Percentiles rank a stretch among this genome's conserved stretches.
Conservation (phyloP, 2,797 vertebrate species). For the Remorina albescens region DNA sequence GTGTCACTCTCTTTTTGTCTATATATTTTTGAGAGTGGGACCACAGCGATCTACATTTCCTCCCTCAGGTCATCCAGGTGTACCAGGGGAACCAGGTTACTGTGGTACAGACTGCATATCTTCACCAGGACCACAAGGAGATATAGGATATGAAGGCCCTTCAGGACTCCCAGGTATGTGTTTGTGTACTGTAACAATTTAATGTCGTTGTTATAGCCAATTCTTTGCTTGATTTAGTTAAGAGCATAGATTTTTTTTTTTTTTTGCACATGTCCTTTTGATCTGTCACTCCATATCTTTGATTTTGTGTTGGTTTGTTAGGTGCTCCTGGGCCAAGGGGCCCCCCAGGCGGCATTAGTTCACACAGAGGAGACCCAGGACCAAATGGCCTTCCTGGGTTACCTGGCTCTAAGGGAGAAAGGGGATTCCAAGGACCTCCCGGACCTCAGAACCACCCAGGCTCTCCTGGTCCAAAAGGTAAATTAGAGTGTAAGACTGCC, state of each 20-base stretch:
- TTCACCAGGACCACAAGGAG: slow-evolving; percentile 42
- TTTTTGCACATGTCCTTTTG: background rate
- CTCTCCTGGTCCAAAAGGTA: slow-evolving; percentile 60
- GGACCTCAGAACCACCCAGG: slow-evolving; percentile 24
- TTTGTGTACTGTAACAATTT: background rate
- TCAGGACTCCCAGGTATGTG: slow-evolving; percentile 60
- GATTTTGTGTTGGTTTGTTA: slow-evolving; percentile 33
- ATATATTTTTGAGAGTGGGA: background rate
- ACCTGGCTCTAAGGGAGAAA: slow-evolving; percentile 55
- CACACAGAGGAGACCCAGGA: slow-evolving; percentile 64
- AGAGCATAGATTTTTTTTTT: background rate
- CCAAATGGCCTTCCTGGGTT: slow-evolving; percentile 54
- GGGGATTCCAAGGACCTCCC: slow-evolving; percentile 56
- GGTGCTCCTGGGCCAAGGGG: slow-evolving; percentile 63
- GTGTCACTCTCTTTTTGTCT: background rate
- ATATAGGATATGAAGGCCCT: slow-evolving; percentile 60
- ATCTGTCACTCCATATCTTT: background rate
- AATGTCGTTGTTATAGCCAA: background rate
- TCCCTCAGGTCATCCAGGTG: slow-evolving; percentile 55
- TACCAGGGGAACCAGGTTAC: slow-evolving; percentile 55
- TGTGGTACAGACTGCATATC: slow-evolving; percentile 15
- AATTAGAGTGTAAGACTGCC: background rate
- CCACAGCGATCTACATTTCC: slow-evolving; percentile 2
- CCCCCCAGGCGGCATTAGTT: slow-evolving; percentile 11
- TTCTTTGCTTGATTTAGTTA: background rate